These are phyloP conservation scores for Drosophila saltans DNA, from an alignment of 1,140 invertebrate species.

Conservation along the genomic window DNA sequence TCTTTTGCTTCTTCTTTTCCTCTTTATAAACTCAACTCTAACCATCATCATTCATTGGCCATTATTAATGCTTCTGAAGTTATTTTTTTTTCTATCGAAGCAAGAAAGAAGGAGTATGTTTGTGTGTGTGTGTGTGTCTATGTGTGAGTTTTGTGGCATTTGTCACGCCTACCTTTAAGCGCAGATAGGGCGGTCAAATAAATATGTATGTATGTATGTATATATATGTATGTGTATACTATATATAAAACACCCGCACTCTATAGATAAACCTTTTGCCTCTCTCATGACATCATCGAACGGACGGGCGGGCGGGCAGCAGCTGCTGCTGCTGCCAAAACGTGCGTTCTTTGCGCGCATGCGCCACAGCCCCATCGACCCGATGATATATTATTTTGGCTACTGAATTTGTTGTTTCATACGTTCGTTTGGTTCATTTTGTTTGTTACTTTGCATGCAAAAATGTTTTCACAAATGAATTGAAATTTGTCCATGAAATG, in stretches of 20 bases:
- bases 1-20: constrained; percentile 33
- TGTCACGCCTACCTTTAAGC: constrained; percentile 45
- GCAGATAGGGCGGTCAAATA: constrained; percentile 10
- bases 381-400: constrained; percentile 43
- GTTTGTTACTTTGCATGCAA: constrained; percentile 2
- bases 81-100: constrained; percentile 14
- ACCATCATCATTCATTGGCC: constrained; percentile 33
- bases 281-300: constrained; percentile 63
- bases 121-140: background rate
- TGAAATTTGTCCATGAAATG: constrained; percentile 2
- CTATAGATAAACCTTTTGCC: constrained; percentile 38
- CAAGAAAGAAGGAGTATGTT: background rate
- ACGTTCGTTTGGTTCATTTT: background rate
- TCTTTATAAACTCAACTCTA: background rate
- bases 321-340: constrained; percentile 33
- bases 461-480: background rate
- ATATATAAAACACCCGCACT: constrained; percentile 47
- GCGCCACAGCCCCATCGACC: constrained; percentile 63
- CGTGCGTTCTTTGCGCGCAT: constrained; percentile 65
- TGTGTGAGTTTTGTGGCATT: constrained; percentile 37
- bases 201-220: background rate
- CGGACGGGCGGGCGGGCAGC: background rate
- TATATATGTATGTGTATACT: constrained; percentile 10
- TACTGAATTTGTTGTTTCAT: constrained; percentile 1
- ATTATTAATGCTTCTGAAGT: constrained; percentile 50